These are phyloP conservation scores for Pteropus rufus DNA, from an alignment of 2,797 vertebrate species.

Conservation along the genomic window DNA sequence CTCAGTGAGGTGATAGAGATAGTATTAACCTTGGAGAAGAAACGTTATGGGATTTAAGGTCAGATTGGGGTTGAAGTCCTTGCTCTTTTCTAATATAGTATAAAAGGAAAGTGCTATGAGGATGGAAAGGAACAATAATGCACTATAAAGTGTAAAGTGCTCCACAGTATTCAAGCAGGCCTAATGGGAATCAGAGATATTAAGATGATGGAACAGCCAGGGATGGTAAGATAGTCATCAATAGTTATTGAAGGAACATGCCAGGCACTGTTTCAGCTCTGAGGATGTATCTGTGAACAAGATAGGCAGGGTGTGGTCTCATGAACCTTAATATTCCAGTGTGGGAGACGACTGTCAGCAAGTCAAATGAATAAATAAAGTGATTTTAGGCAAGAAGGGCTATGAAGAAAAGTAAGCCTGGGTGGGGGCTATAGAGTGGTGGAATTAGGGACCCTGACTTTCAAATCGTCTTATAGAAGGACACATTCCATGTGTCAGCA, in stretches of 20 bases:
- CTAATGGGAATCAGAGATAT: neutral
- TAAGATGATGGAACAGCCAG: neutral
- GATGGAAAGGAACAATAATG: neutral
- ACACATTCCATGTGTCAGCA: neutral
- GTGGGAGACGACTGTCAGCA: neutral
- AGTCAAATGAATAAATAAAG: neutral
- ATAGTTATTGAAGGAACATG: neutral
- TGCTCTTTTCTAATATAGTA: neutral
- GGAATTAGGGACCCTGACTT: neutral
- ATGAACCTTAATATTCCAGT: neutral
- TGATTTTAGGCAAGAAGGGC: neutral
- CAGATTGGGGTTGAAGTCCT: neutral
- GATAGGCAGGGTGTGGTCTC: neutral
- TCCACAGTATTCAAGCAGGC: neutral
- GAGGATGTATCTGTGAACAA: neutral
- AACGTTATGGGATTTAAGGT: neutral
- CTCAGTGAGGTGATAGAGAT: neutral
- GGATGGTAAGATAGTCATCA: neutral
- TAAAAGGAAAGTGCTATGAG: neutral
- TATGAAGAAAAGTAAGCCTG: neutral
- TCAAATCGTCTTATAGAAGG: neutral
- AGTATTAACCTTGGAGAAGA: neutral
- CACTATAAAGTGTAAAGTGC: neutral
- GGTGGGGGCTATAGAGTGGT: neutral
- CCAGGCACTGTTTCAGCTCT: neutral